Conservation (phyloP, 2,888 invertebrate genomes). For the Taenaris catops region DNA sequence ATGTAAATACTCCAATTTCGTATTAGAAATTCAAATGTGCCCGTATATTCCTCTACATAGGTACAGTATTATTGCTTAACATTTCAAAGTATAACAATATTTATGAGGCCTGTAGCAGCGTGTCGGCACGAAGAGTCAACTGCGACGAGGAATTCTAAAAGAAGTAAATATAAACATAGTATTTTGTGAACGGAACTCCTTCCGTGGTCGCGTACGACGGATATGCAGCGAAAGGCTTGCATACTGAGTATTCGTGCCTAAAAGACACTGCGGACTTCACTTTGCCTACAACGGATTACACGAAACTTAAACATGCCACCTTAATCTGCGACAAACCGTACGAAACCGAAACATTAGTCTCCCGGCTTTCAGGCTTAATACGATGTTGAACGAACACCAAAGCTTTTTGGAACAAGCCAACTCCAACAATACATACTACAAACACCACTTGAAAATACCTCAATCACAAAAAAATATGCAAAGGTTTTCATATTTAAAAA, state of each 20-base stretch:
- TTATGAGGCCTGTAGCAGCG: conserved; percentile 55
- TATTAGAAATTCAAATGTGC: conserved; percentile 7
- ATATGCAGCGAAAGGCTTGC: conserved; percentile 76
- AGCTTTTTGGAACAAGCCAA: conserved; percentile 15
- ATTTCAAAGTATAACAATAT: conserved; percentile 40
- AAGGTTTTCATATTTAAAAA: conserved; percentile 33
- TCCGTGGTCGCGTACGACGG: conserved; percentile 74
- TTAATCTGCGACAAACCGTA: conserved; percentile 63
- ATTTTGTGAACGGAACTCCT: conserved; percentile 76
- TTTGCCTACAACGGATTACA: conserved; percentile 72
- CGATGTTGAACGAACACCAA: conserved; percentile 26
- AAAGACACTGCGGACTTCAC: conserved; percentile 77
- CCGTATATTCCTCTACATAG: conserved; percentile 6
- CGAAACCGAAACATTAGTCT: conserved; percentile 47
- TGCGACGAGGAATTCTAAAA: conserved; percentile 70
- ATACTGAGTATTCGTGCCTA: conserved; percentile 78
- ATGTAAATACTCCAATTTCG: conserved; percentile 1
- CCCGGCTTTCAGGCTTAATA: conserved; percentile 40
- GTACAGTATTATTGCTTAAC: conserved; percentile 9
- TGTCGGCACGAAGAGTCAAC: conserved; percentile 68
- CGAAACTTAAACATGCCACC: conserved; percentile 71
- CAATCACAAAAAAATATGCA: conserved; percentile 30
- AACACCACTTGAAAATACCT: conserved; percentile 1
- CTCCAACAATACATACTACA: conserved; percentile 5
- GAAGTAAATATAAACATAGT: conserved; percentile 70